Conservation (phyloP, 2,113 vertebrate genomes). For the Pachypanchax playfairii region DNA sequence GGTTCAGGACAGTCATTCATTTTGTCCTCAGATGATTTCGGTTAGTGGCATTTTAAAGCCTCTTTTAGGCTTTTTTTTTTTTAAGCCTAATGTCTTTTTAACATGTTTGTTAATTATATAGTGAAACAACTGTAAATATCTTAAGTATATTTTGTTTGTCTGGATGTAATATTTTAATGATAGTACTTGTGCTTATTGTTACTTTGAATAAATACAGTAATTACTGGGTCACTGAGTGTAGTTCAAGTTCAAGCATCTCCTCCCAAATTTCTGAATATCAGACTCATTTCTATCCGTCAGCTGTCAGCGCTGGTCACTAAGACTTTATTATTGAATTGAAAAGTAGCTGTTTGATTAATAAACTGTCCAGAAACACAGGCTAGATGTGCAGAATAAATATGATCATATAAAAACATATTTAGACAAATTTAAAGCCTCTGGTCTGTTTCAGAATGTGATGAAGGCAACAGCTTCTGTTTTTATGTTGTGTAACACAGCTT, state of each 20-base stretch:
- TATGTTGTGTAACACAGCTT: neutral
- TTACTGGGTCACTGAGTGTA: slow-evolving; percentile 1
- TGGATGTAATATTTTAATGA: slow-evolving; percentile 1
- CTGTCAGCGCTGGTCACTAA: too few relatives aligned
- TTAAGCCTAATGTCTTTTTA: slow-evolving; percentile 12
- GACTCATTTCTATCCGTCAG: too few relatives aligned
- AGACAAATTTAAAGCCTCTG: too few relatives aligned
- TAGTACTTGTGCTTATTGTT: slow-evolving; percentile 1
- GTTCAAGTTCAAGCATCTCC: neutral
- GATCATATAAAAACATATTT: too few relatives aligned
- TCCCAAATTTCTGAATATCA: neutral
- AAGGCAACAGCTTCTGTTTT: too few relatives aligned
- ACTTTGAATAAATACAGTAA: slow-evolving; percentile 7
- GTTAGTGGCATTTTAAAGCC: too few relatives aligned
- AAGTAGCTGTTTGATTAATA: too few relatives aligned
- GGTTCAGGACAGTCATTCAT: neutral
- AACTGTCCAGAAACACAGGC: too few relatives aligned
- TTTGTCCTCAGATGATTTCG: slow-evolving; percentile 19
- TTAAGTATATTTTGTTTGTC: neutral
- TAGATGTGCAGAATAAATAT: too few relatives aligned
- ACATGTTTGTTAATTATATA: slow-evolving; percentile 10
- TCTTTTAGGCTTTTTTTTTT: too few relatives aligned
- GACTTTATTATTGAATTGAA: too few relatives aligned
- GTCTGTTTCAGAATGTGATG: too few relatives aligned
- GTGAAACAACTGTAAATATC: neutral